These are phyloP conservation scores for Orthosia cruda DNA, from an alignment of 2,888 invertebrate species.

Conservation along the genomic window DNA sequence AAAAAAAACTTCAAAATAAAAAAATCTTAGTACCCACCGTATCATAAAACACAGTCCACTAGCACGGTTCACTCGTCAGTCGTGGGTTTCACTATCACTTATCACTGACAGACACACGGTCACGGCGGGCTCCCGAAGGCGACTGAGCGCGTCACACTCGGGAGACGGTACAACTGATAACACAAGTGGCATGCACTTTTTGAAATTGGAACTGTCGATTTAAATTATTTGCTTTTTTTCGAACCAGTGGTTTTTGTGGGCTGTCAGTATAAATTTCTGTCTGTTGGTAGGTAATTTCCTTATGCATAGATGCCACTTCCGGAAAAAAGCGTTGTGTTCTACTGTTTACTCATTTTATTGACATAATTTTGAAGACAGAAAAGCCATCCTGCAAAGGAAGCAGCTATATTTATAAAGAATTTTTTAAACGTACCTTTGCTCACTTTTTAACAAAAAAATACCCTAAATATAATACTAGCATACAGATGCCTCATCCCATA, in stretches of 20 bases:
- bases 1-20: background rate
- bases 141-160: constrained; percentile 80
- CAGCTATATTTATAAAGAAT: background rate
- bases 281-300: too few species aligned
- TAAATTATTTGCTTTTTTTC: background rate
- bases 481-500: too few species aligned
- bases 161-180: constrained; percentile 67
- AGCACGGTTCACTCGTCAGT: constrained; percentile 64
- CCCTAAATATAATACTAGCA: too few species aligned
- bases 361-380: background rate
- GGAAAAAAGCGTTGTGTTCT: background rate
- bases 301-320: too few species aligned
- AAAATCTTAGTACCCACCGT: constrained; percentile 51
- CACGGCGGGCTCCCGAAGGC: constrained; percentile 80
- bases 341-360: background rate
- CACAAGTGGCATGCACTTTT: constrained; percentile 49
- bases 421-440: background rate
- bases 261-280: too few species aligned
- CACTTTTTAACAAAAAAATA: too few species aligned
- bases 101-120: constrained; percentile 72
- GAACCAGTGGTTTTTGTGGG: background rate
- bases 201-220: constrained; percentile 26
- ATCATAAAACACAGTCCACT: constrained; percentile 54
- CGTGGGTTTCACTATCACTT: constrained; percentile 60
- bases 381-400: background rate